These are phyloP conservation scores for Psylliodes chrysocephalus DNA, from an alignment of 2,888 invertebrate species.

Conservation along the genomic window DNA sequence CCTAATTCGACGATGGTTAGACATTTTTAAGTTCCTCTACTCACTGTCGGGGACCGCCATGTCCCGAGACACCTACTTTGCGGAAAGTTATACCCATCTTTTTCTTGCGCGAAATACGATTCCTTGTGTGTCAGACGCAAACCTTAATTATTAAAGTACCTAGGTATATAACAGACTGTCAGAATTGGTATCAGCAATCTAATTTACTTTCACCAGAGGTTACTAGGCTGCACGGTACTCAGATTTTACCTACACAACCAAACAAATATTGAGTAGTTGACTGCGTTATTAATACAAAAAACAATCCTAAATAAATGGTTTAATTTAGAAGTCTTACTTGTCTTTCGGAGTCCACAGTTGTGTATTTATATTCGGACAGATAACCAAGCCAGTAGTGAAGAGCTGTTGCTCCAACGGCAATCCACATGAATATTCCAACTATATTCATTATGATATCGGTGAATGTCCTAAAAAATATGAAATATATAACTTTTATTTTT, in stretches of 20 bases:
- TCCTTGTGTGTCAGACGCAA: too few species aligned
- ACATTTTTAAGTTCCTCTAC: too few species aligned
- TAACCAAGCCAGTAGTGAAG: constrained; percentile 92
- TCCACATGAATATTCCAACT: constrained; percentile 84
- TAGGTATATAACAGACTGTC: too few species aligned
- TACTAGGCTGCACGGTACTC: neutral
- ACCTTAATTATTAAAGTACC: too few species aligned
- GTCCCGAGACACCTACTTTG: too few species aligned
- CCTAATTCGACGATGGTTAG: too few species aligned
- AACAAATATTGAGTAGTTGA: neutral
- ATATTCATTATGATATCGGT: constrained; percentile 90
- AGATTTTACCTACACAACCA: neutral
- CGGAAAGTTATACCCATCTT: too few species aligned
- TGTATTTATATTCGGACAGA: constrained; percentile 81
- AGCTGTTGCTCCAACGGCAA: constrained; percentile 86
- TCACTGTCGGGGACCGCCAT: too few species aligned
- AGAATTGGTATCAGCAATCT: too few species aligned
- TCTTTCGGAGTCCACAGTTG: constrained; percentile 78
- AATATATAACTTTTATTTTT: too few species aligned
- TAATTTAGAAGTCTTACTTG: constrained; percentile 63
- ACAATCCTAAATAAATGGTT: neutral
- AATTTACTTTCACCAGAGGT: too few species aligned
- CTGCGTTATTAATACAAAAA: neutral
- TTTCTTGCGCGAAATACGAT: too few species aligned
- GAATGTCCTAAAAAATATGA: constrained; percentile 72